A percentile compares a stretch with the other conserved stretches of the same genome.
These are phyloP conservation scores for Temnopleurus reevesii DNA, from an alignment of 53 echinoderm and acorn worm species.

Conservation along the genomic window DNA sequence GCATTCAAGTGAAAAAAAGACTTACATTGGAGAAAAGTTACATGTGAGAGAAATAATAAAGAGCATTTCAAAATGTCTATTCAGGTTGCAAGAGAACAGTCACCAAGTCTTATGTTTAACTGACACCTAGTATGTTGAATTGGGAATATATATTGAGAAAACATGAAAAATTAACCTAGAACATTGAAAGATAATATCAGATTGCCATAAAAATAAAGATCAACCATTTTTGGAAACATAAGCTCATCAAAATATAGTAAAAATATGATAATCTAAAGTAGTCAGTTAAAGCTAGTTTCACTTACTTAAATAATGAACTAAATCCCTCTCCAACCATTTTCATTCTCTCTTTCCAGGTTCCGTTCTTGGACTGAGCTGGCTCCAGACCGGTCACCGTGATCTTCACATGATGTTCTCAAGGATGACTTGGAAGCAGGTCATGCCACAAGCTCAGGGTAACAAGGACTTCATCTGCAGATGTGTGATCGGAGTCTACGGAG, in stretches of 20 bases:
- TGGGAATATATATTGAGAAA: no score
- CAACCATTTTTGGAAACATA: no score
- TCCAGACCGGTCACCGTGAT: constrained; percentile 53
- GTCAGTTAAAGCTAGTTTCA: neutral
- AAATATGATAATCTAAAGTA: neutral
- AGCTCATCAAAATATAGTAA: no score
- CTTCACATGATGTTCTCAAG: constrained; percentile 57
- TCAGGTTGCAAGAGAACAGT: no score
- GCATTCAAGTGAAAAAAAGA: no score
- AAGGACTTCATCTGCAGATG: constrained; percentile 69
- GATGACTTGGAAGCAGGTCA: constrained; percentile 55
- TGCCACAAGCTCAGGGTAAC: constrained; percentile 43
- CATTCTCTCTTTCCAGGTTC: constrained; percentile 52
- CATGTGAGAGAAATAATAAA: no score
- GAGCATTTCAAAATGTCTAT: no score
- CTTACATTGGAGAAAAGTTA: neutral
- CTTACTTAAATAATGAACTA: neutral
- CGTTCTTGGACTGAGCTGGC: constrained; percentile 67
- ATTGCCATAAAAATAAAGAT: no score
- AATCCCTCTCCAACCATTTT: neutral
- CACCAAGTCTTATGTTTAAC: no score
- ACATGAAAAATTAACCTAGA: neutral
- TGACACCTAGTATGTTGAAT: no score
- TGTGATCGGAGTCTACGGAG: constrained; percentile 65
- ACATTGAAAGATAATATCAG: no score